These are phyloP conservation scores for Microplitis deprimator DNA, from an alignment of 2,888 invertebrate species.

Conservation along the genomic window DNA sequence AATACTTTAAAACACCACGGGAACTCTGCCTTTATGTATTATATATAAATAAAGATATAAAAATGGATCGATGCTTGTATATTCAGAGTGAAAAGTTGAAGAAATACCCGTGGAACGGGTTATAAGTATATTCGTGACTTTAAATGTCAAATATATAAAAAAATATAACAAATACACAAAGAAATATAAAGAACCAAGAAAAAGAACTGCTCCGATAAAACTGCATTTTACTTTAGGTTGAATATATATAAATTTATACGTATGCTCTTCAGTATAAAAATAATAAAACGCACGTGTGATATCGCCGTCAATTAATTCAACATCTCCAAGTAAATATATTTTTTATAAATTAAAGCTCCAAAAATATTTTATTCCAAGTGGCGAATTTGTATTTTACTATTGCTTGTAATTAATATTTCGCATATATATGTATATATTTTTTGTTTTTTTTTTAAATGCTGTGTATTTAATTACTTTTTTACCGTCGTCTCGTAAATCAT, in stretches of 20 bases:
- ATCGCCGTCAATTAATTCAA: slow-evolving; percentile 22
- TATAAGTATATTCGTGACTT: slow-evolving; percentile 30
- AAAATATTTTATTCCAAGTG: neutral
- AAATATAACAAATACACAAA: slow-evolving; percentile 20
- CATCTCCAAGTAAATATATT: slow-evolving; percentile 20
- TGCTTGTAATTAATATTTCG: slow-evolving; percentile 64
- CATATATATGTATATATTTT: slow-evolving; percentile 40
- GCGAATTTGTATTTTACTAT: slow-evolving; percentile 23
- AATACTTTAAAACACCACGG: neutral
- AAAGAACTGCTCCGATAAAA: slow-evolving; percentile 10
- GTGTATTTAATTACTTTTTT: slow-evolving; percentile 69
- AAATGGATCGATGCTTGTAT: slow-evolving; percentile 29
- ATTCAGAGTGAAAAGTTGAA: neutral
- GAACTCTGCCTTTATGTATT: neutral
- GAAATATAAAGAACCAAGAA: neutral
- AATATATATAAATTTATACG: neutral
- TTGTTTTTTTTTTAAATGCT: slow-evolving; percentile 53
- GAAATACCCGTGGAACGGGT: slow-evolving; percentile 14
- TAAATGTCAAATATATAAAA: slow-evolving; percentile 32
- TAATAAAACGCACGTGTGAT: slow-evolving; percentile 47
- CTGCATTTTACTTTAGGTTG: neutral
- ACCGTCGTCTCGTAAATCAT: slow-evolving; percentile 66
- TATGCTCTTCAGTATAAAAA: slow-evolving; percentile 4
- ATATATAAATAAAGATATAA: neutral
- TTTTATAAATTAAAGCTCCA: no score